Base-by-base conservation (phyloP, 2,888 invertebrate genomes). In the Syrphus vitripennis region DNA sequence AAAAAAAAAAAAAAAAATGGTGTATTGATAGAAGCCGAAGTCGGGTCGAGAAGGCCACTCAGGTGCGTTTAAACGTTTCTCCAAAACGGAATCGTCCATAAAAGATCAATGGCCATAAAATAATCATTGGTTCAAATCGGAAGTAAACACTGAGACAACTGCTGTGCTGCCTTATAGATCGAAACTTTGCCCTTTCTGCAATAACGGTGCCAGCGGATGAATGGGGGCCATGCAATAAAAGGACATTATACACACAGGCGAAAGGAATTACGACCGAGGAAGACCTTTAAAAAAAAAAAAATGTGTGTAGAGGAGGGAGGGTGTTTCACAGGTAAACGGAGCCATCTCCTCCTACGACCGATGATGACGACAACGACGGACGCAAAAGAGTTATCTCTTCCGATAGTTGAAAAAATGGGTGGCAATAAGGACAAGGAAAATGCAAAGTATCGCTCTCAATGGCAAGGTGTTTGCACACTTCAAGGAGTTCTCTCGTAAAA, bases 61-160 rank as follows among this genome's bases (percentile, higher is more conserved):
- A 86, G 82, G 82, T 86, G 86, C 86, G 87, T 84, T 83, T 87
- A 84, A 88, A 87, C 72, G 87, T 82, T 79, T 79, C 71, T 87
- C 78, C 50, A 71, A 76, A 80, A 74, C 80, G 78, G 88, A 84
- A 84, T 87, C 79, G 88, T 86, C 88, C 88, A 87, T 86, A 88
- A 88, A 88, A 88, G 88, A 88, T 88, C 88, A 88, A 88, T 88
- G 86, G 83, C 88, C 88, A 88, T 88, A 88, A 88, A 86, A 86
- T 86, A 88, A 88, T 87, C 86, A 83, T 81, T 78, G 86, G 88
- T 80, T 88, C 86, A 72, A 79, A 86, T 79, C 83, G 87, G 88
- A 87, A 87, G 83, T 88, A 88, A 88, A 88, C 84, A 87, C 79
- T 87, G 82, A 83, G 83, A 86, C 86, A 80, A 80, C 77, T 83